phyloP scores from a whole-genome alignment of 2,797 vertebrate genomes.

The Gymnothorax javanicus region DNA sequence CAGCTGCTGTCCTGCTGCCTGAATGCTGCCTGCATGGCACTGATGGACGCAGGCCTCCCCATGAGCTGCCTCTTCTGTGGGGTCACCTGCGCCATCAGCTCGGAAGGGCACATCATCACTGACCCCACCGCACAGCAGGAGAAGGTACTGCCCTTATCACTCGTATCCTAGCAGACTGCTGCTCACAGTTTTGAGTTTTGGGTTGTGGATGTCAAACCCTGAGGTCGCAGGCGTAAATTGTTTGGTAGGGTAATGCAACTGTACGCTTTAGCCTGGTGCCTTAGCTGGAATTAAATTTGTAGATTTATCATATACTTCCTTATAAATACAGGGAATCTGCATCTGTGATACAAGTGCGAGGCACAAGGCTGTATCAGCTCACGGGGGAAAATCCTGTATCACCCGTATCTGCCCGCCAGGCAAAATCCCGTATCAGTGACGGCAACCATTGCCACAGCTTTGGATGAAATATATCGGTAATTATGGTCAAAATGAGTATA shows the following conservation, averaged over 20 bases:
- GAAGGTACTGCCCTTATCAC: conserved; percentile 70
- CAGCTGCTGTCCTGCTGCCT: conserved; percentile 86
- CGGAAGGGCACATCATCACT: conserved; percentile 73
- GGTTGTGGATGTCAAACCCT: neutral
- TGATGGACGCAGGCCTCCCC: conserved; percentile 88
- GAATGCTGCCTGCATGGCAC: conserved; percentile 85
- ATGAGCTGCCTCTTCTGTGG: conserved; percentile 87
- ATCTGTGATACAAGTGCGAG: too few species aligned
- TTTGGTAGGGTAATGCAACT: neutral
- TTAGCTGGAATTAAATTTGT: neutral
- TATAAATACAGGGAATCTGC: too few species aligned
- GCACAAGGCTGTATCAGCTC: too few species aligned
- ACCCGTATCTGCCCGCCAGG: too few species aligned
- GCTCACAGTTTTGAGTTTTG: neutral
- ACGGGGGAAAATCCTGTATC: too few species aligned
- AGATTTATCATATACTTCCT: neutral
- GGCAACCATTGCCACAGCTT: too few species aligned
- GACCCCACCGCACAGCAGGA: conserved; percentile 84
- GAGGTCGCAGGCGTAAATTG: neutral
- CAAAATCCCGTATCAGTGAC: too few species aligned
- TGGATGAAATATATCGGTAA: too few species aligned
- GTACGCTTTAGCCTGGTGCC: neutral
- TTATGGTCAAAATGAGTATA: too few species aligned
- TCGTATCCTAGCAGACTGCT: neutral
- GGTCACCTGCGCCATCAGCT: conserved; percentile 81